phyloP scores from a whole-genome alignment of 1,140 invertebrate genomes.

The Eurosta solidaginis region DNA sequence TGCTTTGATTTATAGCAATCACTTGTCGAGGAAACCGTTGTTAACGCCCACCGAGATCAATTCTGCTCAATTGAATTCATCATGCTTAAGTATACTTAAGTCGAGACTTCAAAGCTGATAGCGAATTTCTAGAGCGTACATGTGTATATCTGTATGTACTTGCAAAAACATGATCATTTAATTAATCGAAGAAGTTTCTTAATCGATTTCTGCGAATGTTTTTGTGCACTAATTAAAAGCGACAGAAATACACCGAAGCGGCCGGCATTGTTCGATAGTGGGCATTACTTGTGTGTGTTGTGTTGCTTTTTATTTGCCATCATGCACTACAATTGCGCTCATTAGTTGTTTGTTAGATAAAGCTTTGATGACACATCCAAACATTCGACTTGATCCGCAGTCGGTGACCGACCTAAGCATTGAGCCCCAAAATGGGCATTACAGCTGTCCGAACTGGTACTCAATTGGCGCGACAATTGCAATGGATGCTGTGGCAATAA shows the following conservation, averaged over 20 bases:
- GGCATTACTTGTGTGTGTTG: too few relatives aligned
- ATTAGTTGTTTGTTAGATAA: neutral
- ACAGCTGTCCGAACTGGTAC: neutral
- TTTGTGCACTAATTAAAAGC: neutral
- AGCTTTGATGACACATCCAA: neutral
- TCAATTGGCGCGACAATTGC: neutral
- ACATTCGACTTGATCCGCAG: neutral
- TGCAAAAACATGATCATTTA: conserved; percentile 12
- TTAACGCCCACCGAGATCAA: neutral
- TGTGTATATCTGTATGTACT: too few relatives aligned
- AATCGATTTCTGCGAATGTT: neutral
- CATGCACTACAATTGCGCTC: neutral
- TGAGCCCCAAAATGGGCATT: neutral
- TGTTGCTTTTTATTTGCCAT: neutral
- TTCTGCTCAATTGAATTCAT: neutral
- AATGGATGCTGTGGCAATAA: neutral
- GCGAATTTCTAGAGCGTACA: neutral
- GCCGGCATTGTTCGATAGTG: neutral
- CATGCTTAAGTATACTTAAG: neutral
- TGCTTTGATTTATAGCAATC: neutral
- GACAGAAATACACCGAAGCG: neutral
- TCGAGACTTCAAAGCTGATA: neutral
- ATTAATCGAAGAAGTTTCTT: neutral
- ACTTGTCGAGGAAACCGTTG: neutral
- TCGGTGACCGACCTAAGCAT: neutral